Base-by-base conservation (phyloP, 2,888 invertebrate genomes). In the Diabrotica balteata region DNA sequence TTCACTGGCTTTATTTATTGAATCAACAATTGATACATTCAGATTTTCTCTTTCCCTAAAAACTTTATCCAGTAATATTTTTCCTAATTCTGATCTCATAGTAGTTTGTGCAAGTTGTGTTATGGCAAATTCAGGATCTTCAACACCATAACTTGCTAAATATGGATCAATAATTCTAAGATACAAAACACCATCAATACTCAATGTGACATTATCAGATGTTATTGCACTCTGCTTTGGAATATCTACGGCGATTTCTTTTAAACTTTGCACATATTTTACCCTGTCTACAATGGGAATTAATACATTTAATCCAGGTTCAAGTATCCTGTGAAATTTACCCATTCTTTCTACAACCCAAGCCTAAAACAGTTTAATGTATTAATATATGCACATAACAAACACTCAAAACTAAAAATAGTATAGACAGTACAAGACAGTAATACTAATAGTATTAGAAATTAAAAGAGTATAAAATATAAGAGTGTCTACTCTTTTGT, bases 301-400 rank as follows among this genome's bases (percentile, higher is more conserved):
- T 10, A 98, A 85, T 60, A 98, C 80, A 82, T 99, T 99, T 49
- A 99, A 85, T 2, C 99, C 99, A 9, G 99, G 98, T 64, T 97
- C 94, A 64, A 99, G 86, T 76, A 97, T 94, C 81, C 94, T 89
- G 83, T 94, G 90, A 85, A 96, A 99, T 85, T 94, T 96, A 58
- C 99, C 99, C 97, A 99, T 98, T 75, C 98, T 87, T 83, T 99
- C 99, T 0, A 98, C 94, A 69, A 99, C 88, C 97, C 97, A 97
- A 63, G 97, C 96, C 94, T 94, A 80, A 65, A 86, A 32, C 32
- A 86, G 47, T 47, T 47, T 47, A 47, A 47, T 9, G 4, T 47
- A 47, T 47, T 47, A 47, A 6, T 47, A 9, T 32, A 32, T 32
- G 3, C 32, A 32, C 32, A 32, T 32, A 32, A 32, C 32, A 32